Percentiles rank a stretch among this genome's conserved stretches.
Conservation (phyloP, 2,888 invertebrate species). For the Andrena haemorrhoa region DNA sequence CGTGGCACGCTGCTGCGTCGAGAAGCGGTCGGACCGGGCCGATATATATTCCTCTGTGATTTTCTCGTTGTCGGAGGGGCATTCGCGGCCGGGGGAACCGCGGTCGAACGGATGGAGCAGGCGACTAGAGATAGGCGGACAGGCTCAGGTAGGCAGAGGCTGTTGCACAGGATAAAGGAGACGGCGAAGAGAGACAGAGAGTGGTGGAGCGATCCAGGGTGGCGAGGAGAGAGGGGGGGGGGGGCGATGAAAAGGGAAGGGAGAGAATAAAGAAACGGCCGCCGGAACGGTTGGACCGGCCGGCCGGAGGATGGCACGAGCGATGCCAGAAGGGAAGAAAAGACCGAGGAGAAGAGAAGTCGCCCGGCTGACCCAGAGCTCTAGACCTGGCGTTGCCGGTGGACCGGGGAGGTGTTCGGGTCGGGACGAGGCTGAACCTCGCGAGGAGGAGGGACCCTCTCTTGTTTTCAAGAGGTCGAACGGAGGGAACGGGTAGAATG, state of each 20-base stretch:
- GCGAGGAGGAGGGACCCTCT: constrained; percentile 12
- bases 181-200: constrained; percentile 14
- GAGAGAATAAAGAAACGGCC: constrained; percentile 49
- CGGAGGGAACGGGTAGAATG: constrained; percentile 1
- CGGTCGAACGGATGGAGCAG: constrained; percentile 62
- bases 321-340: constrained; percentile 60
- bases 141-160: constrained; percentile 14
- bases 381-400: constrained; percentile 6
- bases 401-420: constrained; percentile 13
- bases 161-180: constrained; percentile 27
- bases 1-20: constrained; percentile 31
- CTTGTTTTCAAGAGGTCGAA: constrained; percentile 8
- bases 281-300: constrained; percentile 42
- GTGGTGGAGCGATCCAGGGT: constrained; percentile 24
- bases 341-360: constrained; percentile 36
- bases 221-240: constrained; percentile 8
- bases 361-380: constrained; percentile 60
- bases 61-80: constrained; percentile 12
- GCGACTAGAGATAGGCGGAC: constrained; percentile 31
- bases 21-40: background rate
- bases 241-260: constrained; percentile 21
- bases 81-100: constrained; percentile 51
- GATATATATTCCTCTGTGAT: constrained; percentile 11
- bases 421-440: constrained; percentile 11
- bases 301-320: constrained; percentile 54